Conservation (phyloP, 2,888 invertebrate species). For the Hirudinaria manillensis region DNA sequence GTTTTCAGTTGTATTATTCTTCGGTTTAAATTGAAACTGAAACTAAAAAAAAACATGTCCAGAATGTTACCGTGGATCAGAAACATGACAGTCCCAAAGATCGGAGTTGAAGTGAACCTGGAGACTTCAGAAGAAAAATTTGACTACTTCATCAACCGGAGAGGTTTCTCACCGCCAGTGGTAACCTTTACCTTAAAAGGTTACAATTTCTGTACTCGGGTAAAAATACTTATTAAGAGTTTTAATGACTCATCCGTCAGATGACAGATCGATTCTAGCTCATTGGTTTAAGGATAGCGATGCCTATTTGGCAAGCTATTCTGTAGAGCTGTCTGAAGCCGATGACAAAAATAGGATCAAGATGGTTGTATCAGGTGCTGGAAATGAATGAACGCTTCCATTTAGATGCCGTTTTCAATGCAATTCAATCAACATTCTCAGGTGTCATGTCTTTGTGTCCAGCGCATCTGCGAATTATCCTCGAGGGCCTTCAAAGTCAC, state of each 20-base stretch:
- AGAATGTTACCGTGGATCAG: neutral
- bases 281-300: neutral
- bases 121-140: neutral
- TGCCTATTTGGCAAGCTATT: neutral
- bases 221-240: no score
- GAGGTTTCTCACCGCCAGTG: neutral
- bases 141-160: neutral
- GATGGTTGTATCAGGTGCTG: no score
- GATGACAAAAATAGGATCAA: no score
- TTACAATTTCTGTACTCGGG: neutral
- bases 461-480: constrained; percentile 43
- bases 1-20: neutral
- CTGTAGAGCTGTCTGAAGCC: neutral
- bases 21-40: no score
- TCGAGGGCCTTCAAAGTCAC: constrained; percentile 39
- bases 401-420: no score
- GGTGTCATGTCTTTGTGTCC: constrained; percentile 46
- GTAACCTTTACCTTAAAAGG: neutral
- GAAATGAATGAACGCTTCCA: no score
- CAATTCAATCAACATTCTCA: constrained; percentile 21
- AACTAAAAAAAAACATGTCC: neutral
- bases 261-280: neutral
- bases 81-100: neutral
- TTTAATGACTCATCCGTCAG: neutral
- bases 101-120: neutral